Evolutionary conservation across 2,113 vertebrate species (phyloP).

Genomic region (Lasiurus cinereus): DNA sequence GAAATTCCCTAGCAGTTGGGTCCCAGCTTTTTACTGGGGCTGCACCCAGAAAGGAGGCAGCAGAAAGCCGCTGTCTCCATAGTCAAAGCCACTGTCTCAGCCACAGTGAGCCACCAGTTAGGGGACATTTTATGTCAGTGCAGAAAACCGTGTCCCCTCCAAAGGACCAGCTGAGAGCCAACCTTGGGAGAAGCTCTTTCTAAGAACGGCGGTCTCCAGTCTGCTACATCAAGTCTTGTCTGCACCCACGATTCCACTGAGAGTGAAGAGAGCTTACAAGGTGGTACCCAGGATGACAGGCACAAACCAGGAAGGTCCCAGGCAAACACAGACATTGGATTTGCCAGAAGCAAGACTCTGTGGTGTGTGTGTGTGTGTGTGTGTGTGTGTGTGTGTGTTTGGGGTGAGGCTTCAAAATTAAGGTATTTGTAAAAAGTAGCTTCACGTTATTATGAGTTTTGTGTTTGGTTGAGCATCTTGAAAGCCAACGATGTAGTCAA

Average conservation of each 20-base stretch:
- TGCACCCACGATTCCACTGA: rapidly evolving
- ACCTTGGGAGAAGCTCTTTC: background rate
- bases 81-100: background rate
- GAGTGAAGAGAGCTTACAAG: too few relatives aligned
- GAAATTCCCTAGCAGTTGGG: rapidly evolving
- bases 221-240: background rate
- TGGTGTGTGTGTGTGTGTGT: background rate
- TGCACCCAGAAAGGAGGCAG: background rate
- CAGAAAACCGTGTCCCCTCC: rapidly evolving
- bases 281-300: rapidly evolving
- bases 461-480: background rate
- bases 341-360: background rate
- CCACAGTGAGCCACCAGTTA: background rate
- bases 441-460: background rate
- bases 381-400: too few relatives aligned
- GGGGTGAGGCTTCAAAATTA: background rate
- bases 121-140: background rate
- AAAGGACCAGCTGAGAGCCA: background rate
- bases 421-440: background rate
- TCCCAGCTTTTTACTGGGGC: rapidly evolving
- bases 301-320: background rate
- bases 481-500: background rate
- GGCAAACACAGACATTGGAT: background rate
- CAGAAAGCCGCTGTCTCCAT: background rate
- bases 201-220: background rate